Conservation (phyloP, 2,113 vertebrate species). For the Pygoscelis antarcticus region DNA sequence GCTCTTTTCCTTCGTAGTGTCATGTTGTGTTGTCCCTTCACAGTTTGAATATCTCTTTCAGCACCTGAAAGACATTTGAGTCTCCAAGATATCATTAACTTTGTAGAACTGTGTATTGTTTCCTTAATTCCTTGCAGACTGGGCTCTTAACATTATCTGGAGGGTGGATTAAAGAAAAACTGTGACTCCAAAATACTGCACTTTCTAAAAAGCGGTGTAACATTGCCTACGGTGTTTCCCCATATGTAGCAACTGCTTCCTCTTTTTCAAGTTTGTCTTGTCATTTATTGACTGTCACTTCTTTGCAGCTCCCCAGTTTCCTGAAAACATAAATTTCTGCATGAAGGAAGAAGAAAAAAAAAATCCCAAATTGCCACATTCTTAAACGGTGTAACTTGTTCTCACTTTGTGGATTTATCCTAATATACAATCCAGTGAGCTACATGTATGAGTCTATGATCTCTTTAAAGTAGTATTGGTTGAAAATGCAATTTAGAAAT, state of each 20-base stretch:
- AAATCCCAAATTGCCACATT: not conserved
- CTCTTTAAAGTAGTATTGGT: not conserved
- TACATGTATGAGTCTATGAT: fast-evolving
- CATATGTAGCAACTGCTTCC: not conserved
- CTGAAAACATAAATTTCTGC: not conserved
- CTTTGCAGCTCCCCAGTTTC: not conserved
- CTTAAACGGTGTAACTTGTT: not conserved
- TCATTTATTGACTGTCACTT: not conserved
- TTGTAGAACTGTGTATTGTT: not conserved
- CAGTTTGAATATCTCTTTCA: not conserved
- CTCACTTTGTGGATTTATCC: not conserved
- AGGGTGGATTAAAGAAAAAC: not conserved
- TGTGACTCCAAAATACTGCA: not conserved
- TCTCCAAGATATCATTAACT: not conserved
- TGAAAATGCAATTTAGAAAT: not conserved
- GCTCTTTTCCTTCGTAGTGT: not conserved
- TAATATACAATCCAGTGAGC: not conserved
- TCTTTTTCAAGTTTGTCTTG: not conserved
- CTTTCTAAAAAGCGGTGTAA: not conserved
- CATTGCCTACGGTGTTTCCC: not conserved
- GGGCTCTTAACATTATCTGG: not conserved
- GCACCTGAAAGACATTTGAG: not conserved
- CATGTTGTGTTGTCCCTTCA: not conserved
- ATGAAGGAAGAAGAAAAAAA: not conserved
- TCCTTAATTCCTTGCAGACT: not conserved